A percentile compares a stretch with the other conserved stretches of the same genome.
These are phyloP conservation scores for Macrotrachela quadricornifera DNA, from an alignment of 1,140 invertebrate species.

Conservation along the genomic window DNA sequence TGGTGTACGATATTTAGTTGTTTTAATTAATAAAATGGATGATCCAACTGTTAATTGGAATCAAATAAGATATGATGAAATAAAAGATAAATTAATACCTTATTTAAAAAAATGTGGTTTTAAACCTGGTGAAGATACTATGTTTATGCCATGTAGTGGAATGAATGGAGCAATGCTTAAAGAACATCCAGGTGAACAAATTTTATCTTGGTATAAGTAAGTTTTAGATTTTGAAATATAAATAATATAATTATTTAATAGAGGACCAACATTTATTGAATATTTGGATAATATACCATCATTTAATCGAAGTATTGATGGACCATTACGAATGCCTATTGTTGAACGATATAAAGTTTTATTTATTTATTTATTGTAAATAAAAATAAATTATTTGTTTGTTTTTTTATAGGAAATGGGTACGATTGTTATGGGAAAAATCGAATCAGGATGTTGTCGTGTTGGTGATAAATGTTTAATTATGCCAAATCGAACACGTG, in stretches of 20 bases:
- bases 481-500: conserved; percentile 85
- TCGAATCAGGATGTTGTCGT: conserved; percentile 75
- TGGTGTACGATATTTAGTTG: conserved; percentile 88
- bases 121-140: conserved; percentile 82
- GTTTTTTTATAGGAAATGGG: conserved; percentile 96
- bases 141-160: conserved; percentile 90
- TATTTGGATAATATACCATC: conserved; percentile 81
- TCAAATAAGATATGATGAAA: conserved; percentile 50
- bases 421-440: conserved; percentile 92
- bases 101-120: conserved; percentile 87
- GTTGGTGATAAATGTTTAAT: conserved; percentile 73
- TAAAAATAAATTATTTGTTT: neutral
- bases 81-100: conserved; percentile 77
- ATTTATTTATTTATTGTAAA: neutral
- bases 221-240: too few relatives aligned
- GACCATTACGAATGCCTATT: conserved; percentile 89
- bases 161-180: conserved; percentile 75
- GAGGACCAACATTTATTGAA: conserved; percentile 75
- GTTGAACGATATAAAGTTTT: conserved; percentile 79
- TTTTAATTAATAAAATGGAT: conserved; percentile 99
- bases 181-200: conserved; percentile 45
- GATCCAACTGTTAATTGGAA: conserved; percentile 95
- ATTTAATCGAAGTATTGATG: conserved; percentile 67
- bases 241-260: too few relatives aligned
- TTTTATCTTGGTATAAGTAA: conserved; percentile 86